Conservation (phyloP, 2,797 vertebrate species). For the Siniperca scherzeri region DNA sequence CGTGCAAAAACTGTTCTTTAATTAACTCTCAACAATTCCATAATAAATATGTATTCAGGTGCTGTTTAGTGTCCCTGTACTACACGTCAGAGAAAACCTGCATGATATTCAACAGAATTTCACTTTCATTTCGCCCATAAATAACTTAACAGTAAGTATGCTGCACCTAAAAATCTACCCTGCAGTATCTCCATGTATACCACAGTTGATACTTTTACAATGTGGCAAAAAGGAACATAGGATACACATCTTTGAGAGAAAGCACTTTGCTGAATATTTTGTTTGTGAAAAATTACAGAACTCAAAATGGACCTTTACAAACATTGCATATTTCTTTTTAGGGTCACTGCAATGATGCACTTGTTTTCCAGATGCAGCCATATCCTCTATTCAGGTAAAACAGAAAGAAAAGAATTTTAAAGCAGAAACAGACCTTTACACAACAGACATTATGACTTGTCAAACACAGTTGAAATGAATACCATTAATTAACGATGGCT, state of each 20-base stretch:
- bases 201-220: neutral
- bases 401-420: neutral
- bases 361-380: slow-evolving; percentile 95
- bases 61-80: neutral
- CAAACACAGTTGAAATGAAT: slow-evolving; percentile 8
- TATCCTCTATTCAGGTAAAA: slow-evolving; percentile 93
- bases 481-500: neutral
- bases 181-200: neutral
- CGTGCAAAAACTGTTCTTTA: too few species aligned
- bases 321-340: slow-evolving; percentile 53
- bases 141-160: neutral
- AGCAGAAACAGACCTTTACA: neutral
- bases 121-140: neutral
- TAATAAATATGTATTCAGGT: too few species aligned
- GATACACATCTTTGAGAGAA: neutral
- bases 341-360: slow-evolving; percentile 93
- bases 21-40: neutral
- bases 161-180: neutral
- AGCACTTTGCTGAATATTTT: neutral
- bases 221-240: neutral
- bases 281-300: neutral
- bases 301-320: neutral
- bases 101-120: neutral
- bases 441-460: neutral
- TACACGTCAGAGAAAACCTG: neutral